Evolutionary conservation across 2,888 invertebrate species (phyloP).

Genomic region (Drosophila seclusa): DNA sequence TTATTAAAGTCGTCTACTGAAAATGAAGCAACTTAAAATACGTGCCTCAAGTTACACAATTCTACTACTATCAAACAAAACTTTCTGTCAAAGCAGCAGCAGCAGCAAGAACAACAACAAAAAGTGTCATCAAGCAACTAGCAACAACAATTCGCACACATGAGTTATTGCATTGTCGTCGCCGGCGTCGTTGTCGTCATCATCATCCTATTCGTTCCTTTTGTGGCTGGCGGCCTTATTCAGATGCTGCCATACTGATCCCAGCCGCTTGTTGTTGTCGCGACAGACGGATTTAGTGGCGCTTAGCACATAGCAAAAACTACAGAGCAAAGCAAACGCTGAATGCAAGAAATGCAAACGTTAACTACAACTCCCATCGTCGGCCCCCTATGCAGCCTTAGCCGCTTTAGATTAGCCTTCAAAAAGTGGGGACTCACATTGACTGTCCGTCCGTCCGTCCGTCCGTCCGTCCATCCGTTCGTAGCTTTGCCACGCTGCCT

Average conservation of each 20-base stretch:
- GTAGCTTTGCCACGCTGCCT: neutral
- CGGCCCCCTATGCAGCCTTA: neutral
- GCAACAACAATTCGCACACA: slow-evolving; percentile 46
- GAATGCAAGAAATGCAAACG: slow-evolving; percentile 60
- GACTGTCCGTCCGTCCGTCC: slow-evolving; percentile 39
- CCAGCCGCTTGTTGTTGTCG: slow-evolving; percentile 52
- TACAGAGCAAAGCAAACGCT: slow-evolving; percentile 33
- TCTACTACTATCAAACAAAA: slow-evolving; percentile 67
- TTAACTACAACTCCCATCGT: slow-evolving; percentile 16
- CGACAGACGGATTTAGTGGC: slow-evolving; percentile 71
- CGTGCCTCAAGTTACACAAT: slow-evolving; percentile 64
- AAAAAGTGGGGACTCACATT: slow-evolving; percentile 69
- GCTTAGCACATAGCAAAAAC: slow-evolving; percentile 60
- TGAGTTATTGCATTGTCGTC: slow-evolving; percentile 73
- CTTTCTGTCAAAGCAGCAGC: slow-evolving; percentile 61
- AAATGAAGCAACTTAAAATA: slow-evolving; percentile 59
- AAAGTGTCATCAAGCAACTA: slow-evolving; percentile 34
- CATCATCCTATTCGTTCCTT: slow-evolving; percentile 34
- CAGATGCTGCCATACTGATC: slow-evolving; percentile 28
- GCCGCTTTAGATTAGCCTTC: slow-evolving; percentile 52
- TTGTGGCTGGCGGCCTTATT: slow-evolving; percentile 45
- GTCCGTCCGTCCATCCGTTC: neutral
- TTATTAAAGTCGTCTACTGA: slow-evolving; percentile 57
- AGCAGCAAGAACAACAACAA: slow-evolving; percentile 2
- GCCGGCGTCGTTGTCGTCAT: slow-evolving; percentile 32